Conservation (phyloP, 2,888 invertebrate species). For the Mantis religiosa region DNA sequence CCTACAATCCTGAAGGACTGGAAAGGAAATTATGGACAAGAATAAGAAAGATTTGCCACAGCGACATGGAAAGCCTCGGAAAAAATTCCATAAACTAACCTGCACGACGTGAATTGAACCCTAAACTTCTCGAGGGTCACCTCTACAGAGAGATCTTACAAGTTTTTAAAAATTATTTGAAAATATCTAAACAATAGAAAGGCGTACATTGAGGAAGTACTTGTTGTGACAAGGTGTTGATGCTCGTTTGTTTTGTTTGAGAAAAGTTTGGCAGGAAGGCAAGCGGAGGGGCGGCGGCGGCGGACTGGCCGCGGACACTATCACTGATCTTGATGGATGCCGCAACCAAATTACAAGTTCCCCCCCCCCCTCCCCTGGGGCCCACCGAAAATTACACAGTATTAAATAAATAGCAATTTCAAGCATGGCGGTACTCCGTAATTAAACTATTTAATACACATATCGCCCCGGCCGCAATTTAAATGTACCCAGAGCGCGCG, state of each 20-base stretch:
- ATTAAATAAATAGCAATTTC: slow-evolving; percentile 22
- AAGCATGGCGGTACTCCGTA: slow-evolving; percentile 5
- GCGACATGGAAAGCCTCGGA: too few relatives aligned
- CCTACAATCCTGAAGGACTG: too few relatives aligned
- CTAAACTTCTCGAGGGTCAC: too few relatives aligned
- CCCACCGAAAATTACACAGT: slow-evolving; percentile 19
- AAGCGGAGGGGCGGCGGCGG: background rate
- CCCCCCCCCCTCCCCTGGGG: background rate
- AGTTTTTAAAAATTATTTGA: too few relatives aligned
- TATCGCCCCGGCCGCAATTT: background rate
- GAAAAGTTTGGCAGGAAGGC: background rate
- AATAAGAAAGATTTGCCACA: too few relatives aligned
- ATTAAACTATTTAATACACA: slow-evolving; percentile 18
- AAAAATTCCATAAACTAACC: too few relatives aligned
- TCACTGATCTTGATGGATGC: slow-evolving; percentile 24
- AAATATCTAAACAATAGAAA: too few relatives aligned
- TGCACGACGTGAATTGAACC: too few relatives aligned
- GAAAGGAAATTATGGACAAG: too few relatives aligned
- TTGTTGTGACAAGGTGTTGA: too few relatives aligned
- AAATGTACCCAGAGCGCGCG: background rate
- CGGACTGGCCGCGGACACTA: slow-evolving; percentile 2
- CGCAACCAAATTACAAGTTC: slow-evolving; percentile 9
- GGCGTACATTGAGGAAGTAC: too few relatives aligned
- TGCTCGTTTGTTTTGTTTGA: background rate
- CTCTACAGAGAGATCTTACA: too few relatives aligned